Base-by-base conservation (phyloP, 2,888 invertebrate species). In the Torymus texanus region DNA sequence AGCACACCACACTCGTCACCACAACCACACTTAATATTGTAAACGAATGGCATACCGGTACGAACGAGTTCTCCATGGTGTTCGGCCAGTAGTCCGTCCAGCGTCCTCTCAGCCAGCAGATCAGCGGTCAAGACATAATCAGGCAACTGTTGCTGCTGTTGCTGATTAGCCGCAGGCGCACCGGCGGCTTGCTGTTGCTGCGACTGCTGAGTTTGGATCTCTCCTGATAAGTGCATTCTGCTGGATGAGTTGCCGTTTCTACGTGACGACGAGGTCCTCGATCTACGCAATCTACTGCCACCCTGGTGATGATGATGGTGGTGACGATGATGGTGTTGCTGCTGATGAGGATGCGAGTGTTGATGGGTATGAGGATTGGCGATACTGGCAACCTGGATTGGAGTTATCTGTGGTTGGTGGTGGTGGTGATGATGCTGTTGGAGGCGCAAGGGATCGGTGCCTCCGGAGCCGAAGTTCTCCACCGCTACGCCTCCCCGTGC, bases 51-150 rank as follows among this genome's bases (percentile, higher is more conserved):
- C 41, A 41, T 88, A 92, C 98, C 98, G 84, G 99, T 99, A 88
- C 97, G 93, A 80, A 98, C 95, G 84, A 98, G 92, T 91, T 97
- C 97, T 18, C 97, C 97, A 2, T 97, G 97, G 91, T 97, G 97
- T 88, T 97, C 97, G 74, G 96, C 95, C 81, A 97, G 91, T 81
- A 97, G 92, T 70, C 96, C 95, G 88, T 96, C 96, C 82, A 97
- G 91, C 2, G 97, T 96, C 83, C 96, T 92, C 88, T 97, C 97
- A 66, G 96, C 95, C 83, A 97, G 91, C 68, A 95, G 92, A 89
- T 96, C 96, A 8, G 96, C 96, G 29, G 96, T 96, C 89, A 96
- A 90, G 50, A 94, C 92, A 87, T 93, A 93, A 81, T 92, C 93
- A 3, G 92, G 90, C 70, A 92, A 85, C 59, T 90, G 90, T 87